Evolutionary conservation across 2,888 invertebrate genomes (phyloP).

Genomic region (Acronicta alni): DNA sequence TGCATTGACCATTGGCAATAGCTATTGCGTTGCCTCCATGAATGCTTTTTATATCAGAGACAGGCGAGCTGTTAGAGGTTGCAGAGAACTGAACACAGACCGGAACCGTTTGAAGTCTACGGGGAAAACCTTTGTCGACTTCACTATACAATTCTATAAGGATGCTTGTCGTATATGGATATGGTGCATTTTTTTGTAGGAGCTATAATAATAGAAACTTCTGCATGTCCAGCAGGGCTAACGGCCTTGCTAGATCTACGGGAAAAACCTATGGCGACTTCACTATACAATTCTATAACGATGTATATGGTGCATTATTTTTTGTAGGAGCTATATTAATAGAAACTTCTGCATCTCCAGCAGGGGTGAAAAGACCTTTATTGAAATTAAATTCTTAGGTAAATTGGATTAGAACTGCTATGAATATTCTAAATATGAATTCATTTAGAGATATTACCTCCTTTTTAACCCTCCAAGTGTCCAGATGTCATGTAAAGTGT

Average conservation of each 20-base stretch:
- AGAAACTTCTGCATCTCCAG: too few relatives aligned
- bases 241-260: too few relatives aligned
- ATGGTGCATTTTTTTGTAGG: not conserved
- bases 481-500: too few relatives aligned
- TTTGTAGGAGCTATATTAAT: too few relatives aligned
- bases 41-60: conserved; percentile 14
- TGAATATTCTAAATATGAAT: too few relatives aligned
- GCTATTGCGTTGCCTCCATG: conserved; percentile 22
- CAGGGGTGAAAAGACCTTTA: too few relatives aligned
- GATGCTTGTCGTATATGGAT: not conserved
- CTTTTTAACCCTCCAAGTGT: too few relatives aligned
- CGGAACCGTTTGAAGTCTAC: conserved; percentile 5
- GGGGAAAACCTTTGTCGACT: not conserved
- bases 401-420: too few relatives aligned
- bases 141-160: conserved; percentile 9
- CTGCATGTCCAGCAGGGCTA: too few relatives aligned
- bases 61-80: conserved; percentile 24
- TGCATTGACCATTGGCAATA: conserved; percentile 22
- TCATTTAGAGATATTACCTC: too few relatives aligned
- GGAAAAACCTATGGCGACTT: not conserved
- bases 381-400: too few relatives aligned
- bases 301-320: not conserved
- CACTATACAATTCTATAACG: conserved; percentile 9
- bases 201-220: too few relatives aligned
- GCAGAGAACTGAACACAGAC: not conserved